Evolutionary conservation across 2,888 invertebrate species (phyloP), one percentile per base, ranked within the genome.

Genomic region (Campoletis raptor): DNA sequence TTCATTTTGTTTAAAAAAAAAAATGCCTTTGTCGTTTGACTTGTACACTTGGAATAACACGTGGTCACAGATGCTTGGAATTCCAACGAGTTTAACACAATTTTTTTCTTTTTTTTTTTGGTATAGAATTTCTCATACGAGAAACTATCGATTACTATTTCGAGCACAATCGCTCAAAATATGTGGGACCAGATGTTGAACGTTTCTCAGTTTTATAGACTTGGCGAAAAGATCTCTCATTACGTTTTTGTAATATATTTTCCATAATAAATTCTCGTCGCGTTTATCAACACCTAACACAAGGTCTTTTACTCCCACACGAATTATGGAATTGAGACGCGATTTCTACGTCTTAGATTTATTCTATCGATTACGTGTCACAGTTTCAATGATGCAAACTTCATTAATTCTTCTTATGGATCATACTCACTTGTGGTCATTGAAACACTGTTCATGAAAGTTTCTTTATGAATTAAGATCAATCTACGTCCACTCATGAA

Each of bases 291-390:
- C 61, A 52, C 36, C 74, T 42, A 21, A 54, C 70, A 82, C 83
- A 70, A 87, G 87, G 85, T 69, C 30, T 30, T 82, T 86, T 40
- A 66, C 82, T 48, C 85, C 78, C 81, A 83, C 83, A n/a, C 73
- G 66, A 70, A 9, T 48, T 37, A 64, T 24, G 40, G 61, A 24
- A 74, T 24, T 48, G 36, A 70, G 30, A 54, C 70, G 45, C 61
- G 30, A 52, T 52, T 42, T 52, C 61, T 61, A 36, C 57, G 52
- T 72, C 70, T 64, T 52, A 57, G 64, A 85, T 82, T 77, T 73
- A 54, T 45, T 54, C 42, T 80, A 85, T 87, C 82, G 85, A 85
- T 87, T 87, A 67, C 79, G 15, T 66, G 79, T 70, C 52, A 81
- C 21, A 24, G 30, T 40, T 5, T 18, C 37, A 48, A 70, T 78